Conservation (phyloP, 2,888 invertebrate genomes). For the Agapostemon virescens region DNA sequence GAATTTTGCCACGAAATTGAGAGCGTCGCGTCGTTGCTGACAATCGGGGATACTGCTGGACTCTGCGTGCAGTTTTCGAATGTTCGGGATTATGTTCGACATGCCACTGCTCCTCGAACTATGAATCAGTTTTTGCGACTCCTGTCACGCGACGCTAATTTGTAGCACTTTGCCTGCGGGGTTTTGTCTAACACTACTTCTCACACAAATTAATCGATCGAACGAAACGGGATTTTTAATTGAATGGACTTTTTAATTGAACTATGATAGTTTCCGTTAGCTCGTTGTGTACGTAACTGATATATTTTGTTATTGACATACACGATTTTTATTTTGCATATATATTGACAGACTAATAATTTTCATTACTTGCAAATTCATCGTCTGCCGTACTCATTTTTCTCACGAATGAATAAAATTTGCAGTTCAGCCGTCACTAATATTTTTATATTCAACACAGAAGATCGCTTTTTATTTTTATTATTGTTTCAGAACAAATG, state of each 20-base stretch:
- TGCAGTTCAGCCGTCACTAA: too few species aligned
- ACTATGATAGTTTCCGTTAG: background rate
- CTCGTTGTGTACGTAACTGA: too few species aligned
- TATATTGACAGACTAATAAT: too few species aligned
- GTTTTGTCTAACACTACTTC: background rate
- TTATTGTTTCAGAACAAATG: background rate
- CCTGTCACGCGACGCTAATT: background rate
- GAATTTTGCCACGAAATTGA: conserved; percentile 31
- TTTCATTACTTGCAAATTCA: too few species aligned
- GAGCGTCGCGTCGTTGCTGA: background rate
- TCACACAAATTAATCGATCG: background rate
- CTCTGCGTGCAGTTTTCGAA: background rate
- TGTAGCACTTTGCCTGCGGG: background rate
- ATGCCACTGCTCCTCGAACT: background rate
- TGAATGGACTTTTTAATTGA: too few species aligned
- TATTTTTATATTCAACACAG: too few species aligned
- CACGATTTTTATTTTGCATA: too few species aligned
- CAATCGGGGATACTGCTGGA: background rate
- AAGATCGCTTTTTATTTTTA: too few species aligned
- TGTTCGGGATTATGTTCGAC: background rate
- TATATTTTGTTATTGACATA: too few species aligned
- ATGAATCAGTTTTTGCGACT: background rate
- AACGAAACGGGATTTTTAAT: background rate
- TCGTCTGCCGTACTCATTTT: too few species aligned
- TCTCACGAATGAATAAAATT: too few species aligned